Evolutionary conservation across 2,888 invertebrate genomes (phyloP).

Genomic region (Glaucopsyche alexis): DNA sequence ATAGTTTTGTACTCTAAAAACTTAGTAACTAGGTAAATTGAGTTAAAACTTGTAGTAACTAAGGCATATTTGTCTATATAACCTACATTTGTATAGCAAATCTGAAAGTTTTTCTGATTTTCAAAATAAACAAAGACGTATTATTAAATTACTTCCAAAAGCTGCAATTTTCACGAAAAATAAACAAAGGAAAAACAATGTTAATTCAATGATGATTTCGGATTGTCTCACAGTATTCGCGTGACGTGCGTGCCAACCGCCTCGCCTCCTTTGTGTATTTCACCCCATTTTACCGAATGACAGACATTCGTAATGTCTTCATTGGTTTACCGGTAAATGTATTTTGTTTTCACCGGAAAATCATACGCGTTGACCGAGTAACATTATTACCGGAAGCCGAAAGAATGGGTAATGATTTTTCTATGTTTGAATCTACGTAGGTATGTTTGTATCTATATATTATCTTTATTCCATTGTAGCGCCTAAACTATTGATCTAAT

Average conservation of each 20-base stretch:
- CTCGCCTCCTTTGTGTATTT: neutral
- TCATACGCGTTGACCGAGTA: neutral
- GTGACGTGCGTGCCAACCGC: conserved; percentile 14
- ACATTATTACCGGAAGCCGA: neutral
- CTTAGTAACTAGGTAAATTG: no score
- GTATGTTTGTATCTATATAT: no score
- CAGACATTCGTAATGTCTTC: neutral
- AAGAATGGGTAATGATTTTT: no score
- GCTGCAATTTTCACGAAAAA: neutral
- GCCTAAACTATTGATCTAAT: no score
- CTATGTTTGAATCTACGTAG: no score
- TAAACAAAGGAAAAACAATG: neutral
- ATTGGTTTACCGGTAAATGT: neutral
- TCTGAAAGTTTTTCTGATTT: neutral
- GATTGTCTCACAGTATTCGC: neutral
- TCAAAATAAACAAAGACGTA: neutral
- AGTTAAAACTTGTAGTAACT: no score
- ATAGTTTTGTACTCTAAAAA: no score
- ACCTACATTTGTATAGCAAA: no score
- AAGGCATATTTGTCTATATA: no score
- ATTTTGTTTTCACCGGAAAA: neutral
- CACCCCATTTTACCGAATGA: neutral
- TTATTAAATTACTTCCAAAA: neutral
- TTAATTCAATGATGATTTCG: conserved; percentile 3
- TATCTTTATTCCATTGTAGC: no score